Evolutionary conservation across 2,113 vertebrate species (phyloP).

Genomic region (Triplophysa rosa): DNA sequence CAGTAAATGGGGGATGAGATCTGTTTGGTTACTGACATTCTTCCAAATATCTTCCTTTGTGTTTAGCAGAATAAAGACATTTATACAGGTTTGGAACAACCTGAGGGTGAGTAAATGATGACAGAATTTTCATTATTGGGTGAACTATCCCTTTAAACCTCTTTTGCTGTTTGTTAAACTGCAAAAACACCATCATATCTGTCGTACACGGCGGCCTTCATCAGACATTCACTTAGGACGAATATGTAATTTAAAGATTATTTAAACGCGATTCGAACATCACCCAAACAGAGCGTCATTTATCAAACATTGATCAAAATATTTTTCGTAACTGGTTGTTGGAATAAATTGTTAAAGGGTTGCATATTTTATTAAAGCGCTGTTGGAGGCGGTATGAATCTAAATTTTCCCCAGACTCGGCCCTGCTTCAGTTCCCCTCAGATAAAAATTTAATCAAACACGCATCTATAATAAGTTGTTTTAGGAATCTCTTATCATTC

Average conservation of each 20-base stretch:
- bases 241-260: slow-evolving; percentile 12
- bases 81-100: too few species aligned
- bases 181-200: slow-evolving; percentile 14
- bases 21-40: too few species aligned
- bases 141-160: neutral
- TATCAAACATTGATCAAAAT: slow-evolving; percentile 15
- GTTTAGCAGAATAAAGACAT: too few species aligned
- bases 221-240: slow-evolving; percentile 18
- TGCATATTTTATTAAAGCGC: slow-evolving; percentile 3
- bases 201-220: neutral
- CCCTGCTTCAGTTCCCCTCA: slow-evolving; percentile 13
- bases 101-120: too few species aligned
- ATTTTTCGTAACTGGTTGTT: slow-evolving; percentile 13
- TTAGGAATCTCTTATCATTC: slow-evolving; percentile 5
- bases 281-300: neutral
- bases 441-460: slow-evolving; percentile 43
- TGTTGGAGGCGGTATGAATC: neutral
- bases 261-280: slow-evolving; percentile 12
- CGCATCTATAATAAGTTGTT: slow-evolving; percentile 36
- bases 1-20: too few species aligned
- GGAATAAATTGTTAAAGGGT: slow-evolving; percentile 26
- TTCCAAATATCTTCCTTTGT: too few species aligned
- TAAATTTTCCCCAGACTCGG: slow-evolving; percentile 1
- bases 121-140: too few species aligned
- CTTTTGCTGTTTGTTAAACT: slow-evolving; percentile 9